Evolutionary conservation across 1,140 invertebrate genomes (phyloP).

Genomic region (Spodoptera frugiperda): DNA sequence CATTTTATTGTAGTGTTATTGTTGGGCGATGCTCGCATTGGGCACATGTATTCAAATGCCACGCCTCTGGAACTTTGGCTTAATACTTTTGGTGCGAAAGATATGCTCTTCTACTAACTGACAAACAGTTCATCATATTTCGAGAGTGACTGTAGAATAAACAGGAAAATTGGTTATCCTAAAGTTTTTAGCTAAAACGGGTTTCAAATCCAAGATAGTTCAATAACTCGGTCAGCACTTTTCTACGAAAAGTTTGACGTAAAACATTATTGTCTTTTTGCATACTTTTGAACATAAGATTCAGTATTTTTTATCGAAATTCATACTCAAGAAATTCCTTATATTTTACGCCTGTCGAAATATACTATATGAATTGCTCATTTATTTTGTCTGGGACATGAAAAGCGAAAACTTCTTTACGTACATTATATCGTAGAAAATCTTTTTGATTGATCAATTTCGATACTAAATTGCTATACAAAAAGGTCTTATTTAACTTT

Average conservation of each 20-base stretch:
- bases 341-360: too few relatives aligned
- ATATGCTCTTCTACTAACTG: neutral
- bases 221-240: too few relatives aligned
- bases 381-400: too few relatives aligned
- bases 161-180: neutral
- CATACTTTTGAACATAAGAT: too few relatives aligned
- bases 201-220: too few relatives aligned
- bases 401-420: neutral
- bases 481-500: conserved; percentile 4
- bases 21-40: neutral
- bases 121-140: neutral
- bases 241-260: too few relatives aligned
- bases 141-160: neutral
- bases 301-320: too few relatives aligned
- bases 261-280: too few relatives aligned
- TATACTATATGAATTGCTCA: too few relatives aligned
- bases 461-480: conserved; percentile 2
- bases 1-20: conserved; percentile 15
- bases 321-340: too few relatives aligned
- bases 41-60: neutral
- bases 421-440: neutral
- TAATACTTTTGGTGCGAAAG: neutral
- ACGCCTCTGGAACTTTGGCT: neutral
- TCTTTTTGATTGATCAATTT: conserved; percentile 14
- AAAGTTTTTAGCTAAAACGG: neutral